A percentile compares a stretch with the other conserved stretches of the same genome.
Evolutionary conservation across 37 sponge, comb jelly and placozoan genomes (phyloP).

Genomic region (Ianthella basta): DNA sequence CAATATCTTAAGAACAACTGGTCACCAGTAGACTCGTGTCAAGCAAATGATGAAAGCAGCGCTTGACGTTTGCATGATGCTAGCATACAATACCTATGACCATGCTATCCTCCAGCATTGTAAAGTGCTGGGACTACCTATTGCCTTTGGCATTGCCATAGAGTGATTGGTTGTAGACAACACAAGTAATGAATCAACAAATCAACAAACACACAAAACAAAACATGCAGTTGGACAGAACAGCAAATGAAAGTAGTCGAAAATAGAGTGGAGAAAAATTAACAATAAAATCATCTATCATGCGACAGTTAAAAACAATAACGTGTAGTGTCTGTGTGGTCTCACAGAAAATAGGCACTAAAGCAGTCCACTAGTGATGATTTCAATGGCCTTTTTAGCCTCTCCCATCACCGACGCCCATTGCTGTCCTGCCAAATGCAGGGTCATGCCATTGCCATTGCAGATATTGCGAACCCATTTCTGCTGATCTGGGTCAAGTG

Average conservation of each 20-base stretch:
- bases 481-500: conserved; percentile 40
- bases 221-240: neutral
- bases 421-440: conserved; percentile 34
- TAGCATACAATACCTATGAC: neutral
- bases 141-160: neutral
- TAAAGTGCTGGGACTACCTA: neutral
- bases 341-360: neutral
- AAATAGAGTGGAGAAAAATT: neutral
- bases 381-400: conserved; percentile 14
- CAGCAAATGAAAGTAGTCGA: neutral
- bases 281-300: too few species aligned
- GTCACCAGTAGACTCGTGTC: neutral
- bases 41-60: neutral
- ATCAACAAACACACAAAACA: neutral
- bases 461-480: conserved; percentile 41
- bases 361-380: conserved; percentile 1
- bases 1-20: conserved; percentile 61
- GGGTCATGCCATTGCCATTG: conserved; percentile 42
- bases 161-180: neutral
- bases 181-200: neutral
- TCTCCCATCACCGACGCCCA: conserved; percentile 32
- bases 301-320: too few species aligned
- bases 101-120: neutral
- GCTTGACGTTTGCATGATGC: neutral
- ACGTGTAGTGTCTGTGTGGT: too few species aligned